Evolutionary conservation across 1,140 invertebrate species (phyloP).

Genomic region (Drosophila burlai): DNA sequence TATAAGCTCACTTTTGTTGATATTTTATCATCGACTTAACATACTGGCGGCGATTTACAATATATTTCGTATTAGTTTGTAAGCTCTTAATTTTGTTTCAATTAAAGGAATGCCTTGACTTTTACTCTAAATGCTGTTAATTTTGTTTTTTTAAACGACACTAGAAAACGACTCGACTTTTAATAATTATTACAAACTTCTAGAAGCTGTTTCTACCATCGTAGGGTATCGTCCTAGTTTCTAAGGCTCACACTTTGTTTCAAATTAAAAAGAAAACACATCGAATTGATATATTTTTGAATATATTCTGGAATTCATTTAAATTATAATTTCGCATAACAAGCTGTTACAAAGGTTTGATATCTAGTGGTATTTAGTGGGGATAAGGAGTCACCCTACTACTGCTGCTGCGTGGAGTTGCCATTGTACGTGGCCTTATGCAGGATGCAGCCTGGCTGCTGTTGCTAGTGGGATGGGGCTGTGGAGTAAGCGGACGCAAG

Average conservation of each 20-base stretch:
- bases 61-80: neutral
- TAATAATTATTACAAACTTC: constrained; percentile 2
- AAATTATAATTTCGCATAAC: too few relatives aligned
- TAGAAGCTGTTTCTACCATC: constrained; percentile 15
- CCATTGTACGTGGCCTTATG: too few relatives aligned
- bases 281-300: constrained; percentile 10
- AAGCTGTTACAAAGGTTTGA: too few relatives aligned
- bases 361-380: too few relatives aligned
- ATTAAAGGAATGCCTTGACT: neutral
- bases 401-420: constrained; percentile 96
- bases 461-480: too few relatives aligned
- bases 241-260: constrained; percentile 20
- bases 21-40: constrained; percentile 13
- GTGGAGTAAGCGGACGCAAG: too few relatives aligned
- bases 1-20: constrained; percentile 16
- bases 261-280: constrained; percentile 28
- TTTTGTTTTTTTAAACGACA: neutral
- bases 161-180: too few relatives aligned
- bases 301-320: constrained; percentile 32
- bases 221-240: constrained; percentile 2
- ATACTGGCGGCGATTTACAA: neutral
- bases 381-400: constrained; percentile 84
- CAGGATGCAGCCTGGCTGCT: too few relatives aligned
- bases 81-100: neutral
- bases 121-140: neutral